A percentile compares a stretch with the other conserved stretches of the same genome.
Evolutionary conservation across 64 coral and sea anemone species (phyloP).

Genomic region (Montipora efflorescens): DNA sequence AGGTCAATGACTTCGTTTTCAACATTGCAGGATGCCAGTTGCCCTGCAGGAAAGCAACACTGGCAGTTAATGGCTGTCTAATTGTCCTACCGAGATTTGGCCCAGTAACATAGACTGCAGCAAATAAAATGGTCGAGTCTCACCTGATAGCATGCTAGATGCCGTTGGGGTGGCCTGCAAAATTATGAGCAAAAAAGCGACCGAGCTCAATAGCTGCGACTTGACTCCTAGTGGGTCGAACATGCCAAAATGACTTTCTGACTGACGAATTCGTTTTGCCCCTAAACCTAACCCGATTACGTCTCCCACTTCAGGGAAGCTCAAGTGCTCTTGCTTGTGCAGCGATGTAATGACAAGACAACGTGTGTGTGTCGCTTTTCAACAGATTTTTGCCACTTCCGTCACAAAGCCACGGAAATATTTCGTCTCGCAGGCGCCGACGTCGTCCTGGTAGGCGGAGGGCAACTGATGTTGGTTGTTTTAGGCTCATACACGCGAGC

Average conservation of each 20-base stretch:
- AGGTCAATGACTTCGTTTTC: conserved; percentile 56
- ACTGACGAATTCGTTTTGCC: background rate
- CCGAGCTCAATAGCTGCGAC: conserved; percentile 15
- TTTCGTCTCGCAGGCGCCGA: conserved; percentile 15
- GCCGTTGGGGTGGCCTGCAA: background rate
- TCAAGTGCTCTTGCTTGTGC: conserved; percentile 38
- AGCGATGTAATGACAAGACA: conserved; percentile 50
- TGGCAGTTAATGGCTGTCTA: conserved; percentile 27
- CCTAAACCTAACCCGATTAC: conserved; percentile 52
- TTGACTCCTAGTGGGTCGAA: background rate
- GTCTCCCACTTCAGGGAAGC: conserved; percentile 30
- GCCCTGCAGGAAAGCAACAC: conserved; percentile 48
- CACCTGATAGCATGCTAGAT: background rate
- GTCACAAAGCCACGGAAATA: conserved; percentile 56
- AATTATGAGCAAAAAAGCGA: conserved; percentile 27
- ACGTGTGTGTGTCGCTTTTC: conserved; percentile 56
- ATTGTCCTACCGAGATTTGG: conserved; percentile 5
- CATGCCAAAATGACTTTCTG: conserved; percentile 34
- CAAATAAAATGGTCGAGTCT: background rate
- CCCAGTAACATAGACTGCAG: background rate
- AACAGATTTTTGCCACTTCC: conserved; percentile 57
- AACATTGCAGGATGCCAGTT: conserved; percentile 36
- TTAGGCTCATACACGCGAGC: conserved; percentile 15
- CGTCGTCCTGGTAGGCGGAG: conserved; percentile 24
- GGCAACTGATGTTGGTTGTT: background rate